Percentiles rank a stretch among this genome's conserved stretches.
These are phyloP conservation scores for Hedychridium roseum DNA, from an alignment of 2,888 invertebrate species.

Conservation along the genomic window DNA sequence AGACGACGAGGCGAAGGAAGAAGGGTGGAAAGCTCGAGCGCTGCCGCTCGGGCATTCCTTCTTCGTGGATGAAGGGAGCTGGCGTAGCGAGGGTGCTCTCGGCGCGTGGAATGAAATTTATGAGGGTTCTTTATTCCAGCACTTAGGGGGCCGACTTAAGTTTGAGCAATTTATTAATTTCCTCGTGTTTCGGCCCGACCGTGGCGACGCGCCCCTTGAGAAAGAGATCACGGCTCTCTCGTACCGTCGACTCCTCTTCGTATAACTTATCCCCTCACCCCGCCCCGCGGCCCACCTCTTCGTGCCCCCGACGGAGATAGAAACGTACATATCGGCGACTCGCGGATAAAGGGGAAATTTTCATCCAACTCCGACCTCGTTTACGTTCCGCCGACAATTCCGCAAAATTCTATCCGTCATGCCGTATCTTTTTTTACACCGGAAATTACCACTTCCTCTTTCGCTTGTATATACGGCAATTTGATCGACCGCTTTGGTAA, in stretches of 20 bases:
- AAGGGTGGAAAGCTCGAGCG: conserved; percentile 11
- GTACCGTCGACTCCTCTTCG: neutral
- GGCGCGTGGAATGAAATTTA: conserved; percentile 54
- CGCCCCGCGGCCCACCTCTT: neutral
- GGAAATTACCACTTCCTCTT: too few relatives aligned
- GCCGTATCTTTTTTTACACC: neutral
- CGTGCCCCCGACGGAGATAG: neutral
- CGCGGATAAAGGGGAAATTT: too few relatives aligned
- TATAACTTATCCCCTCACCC: neutral
- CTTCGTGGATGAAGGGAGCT: conserved; percentile 34
- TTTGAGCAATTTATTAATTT: conserved; percentile 61
- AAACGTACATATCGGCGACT: neutral
- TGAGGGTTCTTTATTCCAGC: conserved; percentile 55
- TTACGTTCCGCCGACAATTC: too few relatives aligned
- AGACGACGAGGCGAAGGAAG: conserved; percentile 8
- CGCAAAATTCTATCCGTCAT: too few relatives aligned
- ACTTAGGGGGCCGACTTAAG: conserved; percentile 52
- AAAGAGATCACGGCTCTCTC: conserved; percentile 27
- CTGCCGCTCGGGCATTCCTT: conserved; percentile 26
- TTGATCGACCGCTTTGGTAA: too few relatives aligned
- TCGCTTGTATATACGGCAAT: too few relatives aligned
- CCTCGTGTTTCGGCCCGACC: conserved; percentile 43
- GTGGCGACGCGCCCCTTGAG: conserved; percentile 26
- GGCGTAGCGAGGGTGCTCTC: conserved; percentile 30
- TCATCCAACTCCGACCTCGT: too few relatives aligned